A percentile compares a stretch with the other conserved stretches of the same genome.
phyloP scores from a whole-genome alignment of 2,797 vertebrate species.

The Otolemur crassicaudatus region DNA sequence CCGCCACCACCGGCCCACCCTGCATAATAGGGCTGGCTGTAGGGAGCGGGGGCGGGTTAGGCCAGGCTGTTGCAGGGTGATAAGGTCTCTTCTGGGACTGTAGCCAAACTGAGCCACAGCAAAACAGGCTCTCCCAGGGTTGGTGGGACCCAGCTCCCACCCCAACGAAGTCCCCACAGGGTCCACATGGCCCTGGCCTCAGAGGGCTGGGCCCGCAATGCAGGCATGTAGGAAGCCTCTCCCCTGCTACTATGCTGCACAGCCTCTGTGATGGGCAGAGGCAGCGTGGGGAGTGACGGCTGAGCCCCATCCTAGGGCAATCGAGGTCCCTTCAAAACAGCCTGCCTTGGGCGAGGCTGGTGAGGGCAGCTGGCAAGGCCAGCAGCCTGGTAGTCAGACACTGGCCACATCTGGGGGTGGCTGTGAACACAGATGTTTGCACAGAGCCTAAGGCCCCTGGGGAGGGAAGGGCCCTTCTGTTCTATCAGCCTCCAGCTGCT shows the following conservation, averaged over 20 bases:
- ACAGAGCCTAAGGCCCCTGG: not conserved
- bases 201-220: not conserved
- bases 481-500: not conserved
- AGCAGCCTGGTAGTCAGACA: not conserved
- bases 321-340: too few species aligned
- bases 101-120: not conserved
- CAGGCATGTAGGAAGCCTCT: fast-evolving
- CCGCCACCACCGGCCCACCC: not conserved
- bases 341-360: fast-evolving
- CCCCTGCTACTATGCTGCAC: not conserved
- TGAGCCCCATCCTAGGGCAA: not conserved
- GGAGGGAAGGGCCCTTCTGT: not conserved
- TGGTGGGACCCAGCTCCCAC: fast-evolving
- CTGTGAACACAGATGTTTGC: not conserved
- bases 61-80: fast-evolving
- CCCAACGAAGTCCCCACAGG: fast-evolving
- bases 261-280: too few species aligned
- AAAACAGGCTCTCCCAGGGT: not conserved
- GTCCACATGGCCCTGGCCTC: fast-evolving
- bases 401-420: fast-evolving
- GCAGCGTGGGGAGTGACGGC: too few species aligned
- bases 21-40: not conserved
- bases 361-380: not conserved
- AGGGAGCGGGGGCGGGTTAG: not conserved
- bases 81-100: not conserved